phyloP scores from a whole-genome alignment of 2,888 invertebrate species.

The Euplagia quadripunctaria region DNA sequence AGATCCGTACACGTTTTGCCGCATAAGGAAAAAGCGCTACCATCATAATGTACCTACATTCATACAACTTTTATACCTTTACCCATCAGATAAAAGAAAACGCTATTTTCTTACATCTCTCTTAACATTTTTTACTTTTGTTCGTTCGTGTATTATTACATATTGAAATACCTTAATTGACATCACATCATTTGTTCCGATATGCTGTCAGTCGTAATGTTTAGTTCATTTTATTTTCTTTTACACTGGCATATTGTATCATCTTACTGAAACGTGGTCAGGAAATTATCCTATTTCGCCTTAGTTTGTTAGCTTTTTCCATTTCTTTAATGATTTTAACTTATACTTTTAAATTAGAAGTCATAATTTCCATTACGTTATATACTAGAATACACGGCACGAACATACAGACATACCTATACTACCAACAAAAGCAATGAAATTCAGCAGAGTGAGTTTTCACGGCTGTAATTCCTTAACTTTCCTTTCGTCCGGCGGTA shows the following conservation, averaged over 20 bases:
- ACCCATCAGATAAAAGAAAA: conserved; percentile 26
- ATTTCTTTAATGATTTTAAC: neutral
- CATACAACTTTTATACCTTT: conserved; percentile 17
- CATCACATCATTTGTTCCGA: conserved; percentile 10
- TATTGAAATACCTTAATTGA: conserved; percentile 25
- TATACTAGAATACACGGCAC: neutral
- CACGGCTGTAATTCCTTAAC: conserved; percentile 1
- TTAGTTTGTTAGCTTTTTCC: neutral
- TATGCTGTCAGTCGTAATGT: neutral
- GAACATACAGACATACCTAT: neutral
- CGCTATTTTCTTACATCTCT: conserved; percentile 25
- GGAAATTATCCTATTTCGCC: neutral
- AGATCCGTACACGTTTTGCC: neutral
- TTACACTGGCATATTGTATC: neutral
- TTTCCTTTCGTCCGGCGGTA: neutral
- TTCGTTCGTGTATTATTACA: conserved; percentile 11
- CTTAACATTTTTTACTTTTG: conserved; percentile 9
- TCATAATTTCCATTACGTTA: neutral
- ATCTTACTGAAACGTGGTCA: neutral
- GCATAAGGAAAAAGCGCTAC: conserved; percentile 10
- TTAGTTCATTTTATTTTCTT: neutral
- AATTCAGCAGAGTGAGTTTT: neutral
- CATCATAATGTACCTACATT: conserved; percentile 18
- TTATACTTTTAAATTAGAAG: neutral
- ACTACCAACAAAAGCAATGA: neutral